Conservation (phyloP, 2,888 invertebrate species). For the Beris morrisii region DNA sequence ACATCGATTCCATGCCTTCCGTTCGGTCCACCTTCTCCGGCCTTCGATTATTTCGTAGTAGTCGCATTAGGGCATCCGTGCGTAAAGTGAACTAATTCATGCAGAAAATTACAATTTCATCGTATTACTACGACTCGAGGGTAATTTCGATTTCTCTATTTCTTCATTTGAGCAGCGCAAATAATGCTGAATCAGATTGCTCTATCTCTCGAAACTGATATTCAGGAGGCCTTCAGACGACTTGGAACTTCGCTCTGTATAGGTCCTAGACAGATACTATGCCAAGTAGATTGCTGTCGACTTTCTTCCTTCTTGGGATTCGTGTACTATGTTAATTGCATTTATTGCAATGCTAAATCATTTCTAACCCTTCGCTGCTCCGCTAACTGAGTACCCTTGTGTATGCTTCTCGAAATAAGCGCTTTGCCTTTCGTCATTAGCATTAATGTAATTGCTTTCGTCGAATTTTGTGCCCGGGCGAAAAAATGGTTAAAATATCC, state of each 20-base stretch:
- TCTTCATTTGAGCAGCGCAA: conserved; percentile 31
- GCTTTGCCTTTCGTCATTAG: background rate
- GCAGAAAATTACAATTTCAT: conserved; percentile 39
- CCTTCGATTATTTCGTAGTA: conserved; percentile 19
- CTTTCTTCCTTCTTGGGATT: background rate
- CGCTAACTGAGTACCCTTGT: background rate
- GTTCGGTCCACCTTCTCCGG: background rate
- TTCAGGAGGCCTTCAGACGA: background rate
- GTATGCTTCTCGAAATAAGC: background rate
- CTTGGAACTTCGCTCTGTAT: background rate
- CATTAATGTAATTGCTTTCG: conserved; percentile 13
- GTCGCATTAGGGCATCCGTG: conserved; percentile 36
- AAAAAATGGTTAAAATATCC: background rate
- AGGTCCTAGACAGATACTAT: background rate
- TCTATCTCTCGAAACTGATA: background rate
- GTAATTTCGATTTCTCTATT: conserved; percentile 32
- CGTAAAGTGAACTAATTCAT: conserved; percentile 36
- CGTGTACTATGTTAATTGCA: conserved; percentile 23
- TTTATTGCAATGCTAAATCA: conserved; percentile 18
- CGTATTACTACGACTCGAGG: conserved; percentile 34
- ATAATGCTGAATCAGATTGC: conserved; percentile 29
- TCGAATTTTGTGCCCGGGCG: background rate
- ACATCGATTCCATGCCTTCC: too few species aligned
- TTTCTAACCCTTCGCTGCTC: background rate
- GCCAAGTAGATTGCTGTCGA: background rate